Evolutionary conservation across 2,113 vertebrate species (phyloP).

Genomic region (Telmatochromis brichardi): DNA sequence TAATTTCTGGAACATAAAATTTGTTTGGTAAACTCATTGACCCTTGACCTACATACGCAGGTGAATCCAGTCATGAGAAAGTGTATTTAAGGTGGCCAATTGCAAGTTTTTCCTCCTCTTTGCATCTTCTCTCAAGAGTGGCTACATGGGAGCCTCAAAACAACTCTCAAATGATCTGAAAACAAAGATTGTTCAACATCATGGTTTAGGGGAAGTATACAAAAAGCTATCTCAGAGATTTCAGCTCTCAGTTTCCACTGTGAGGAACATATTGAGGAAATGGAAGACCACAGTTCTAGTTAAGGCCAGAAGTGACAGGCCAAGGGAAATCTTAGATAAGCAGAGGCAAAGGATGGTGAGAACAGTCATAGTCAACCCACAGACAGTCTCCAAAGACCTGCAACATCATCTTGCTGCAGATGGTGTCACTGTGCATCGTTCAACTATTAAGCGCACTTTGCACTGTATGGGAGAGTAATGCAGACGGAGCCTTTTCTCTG

Average conservation of each 20-base stretch:
- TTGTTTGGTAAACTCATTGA: too few species aligned
- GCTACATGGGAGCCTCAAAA: too few species aligned
- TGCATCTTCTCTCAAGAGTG: too few species aligned
- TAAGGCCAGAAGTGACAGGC: neutral
- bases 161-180: neutral
- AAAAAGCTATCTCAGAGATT: neutral
- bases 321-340: neutral
- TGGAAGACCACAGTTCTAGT: neutral
- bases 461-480: neutral
- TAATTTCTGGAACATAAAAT: fast-evolving
- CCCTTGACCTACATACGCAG: too few species aligned
- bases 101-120: too few species aligned
- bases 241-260: neutral
- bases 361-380: neutral
- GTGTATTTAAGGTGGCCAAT: too few species aligned
- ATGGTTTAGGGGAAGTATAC: neutral
- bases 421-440: neutral
- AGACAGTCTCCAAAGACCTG: fast-evolving
- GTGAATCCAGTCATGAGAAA: too few species aligned
- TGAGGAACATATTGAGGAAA: neutral
- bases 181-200: neutral
- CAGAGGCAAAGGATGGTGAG: neutral
- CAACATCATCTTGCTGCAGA: neutral
- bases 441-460: fast-evolving
- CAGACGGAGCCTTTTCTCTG: fast-evolving